A percentile compares a stretch with the other conserved stretches of the same genome.
Conservation (phyloP, 2,113 vertebrate genomes). For the Campylorhamphus procurvoides region DNA sequence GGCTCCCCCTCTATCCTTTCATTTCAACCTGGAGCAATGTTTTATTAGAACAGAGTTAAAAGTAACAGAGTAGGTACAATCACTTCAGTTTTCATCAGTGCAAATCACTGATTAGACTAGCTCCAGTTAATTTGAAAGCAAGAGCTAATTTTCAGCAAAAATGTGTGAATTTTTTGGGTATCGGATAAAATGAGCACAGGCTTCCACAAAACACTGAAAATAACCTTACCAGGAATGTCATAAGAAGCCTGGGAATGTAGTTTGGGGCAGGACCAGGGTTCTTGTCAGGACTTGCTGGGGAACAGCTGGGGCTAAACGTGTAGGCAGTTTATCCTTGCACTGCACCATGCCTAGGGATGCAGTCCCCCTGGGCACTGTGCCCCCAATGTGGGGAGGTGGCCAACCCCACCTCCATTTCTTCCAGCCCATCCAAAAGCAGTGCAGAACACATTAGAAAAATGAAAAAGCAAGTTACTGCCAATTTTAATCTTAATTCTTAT, state of each 20-base stretch:
- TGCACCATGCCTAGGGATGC: accelerated
- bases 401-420: not conserved
- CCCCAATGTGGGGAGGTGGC: not conserved
- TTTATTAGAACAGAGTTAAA: not conserved
- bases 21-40: not conserved
- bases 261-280: not conserved
- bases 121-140: not conserved
- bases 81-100: not conserved
- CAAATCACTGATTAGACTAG: not conserved
- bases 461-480: not conserved
- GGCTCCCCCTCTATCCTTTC: not conserved
- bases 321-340: not conserved
- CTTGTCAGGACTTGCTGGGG: not conserved
- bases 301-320: not conserved
- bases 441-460: not conserved
- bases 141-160: not conserved
- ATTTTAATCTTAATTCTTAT: not conserved
- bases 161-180: slow-evolving; percentile 10
- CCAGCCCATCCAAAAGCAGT: not conserved
- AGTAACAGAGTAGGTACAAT: not conserved
- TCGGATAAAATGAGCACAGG: slow-evolving; percentile 5
- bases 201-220: not conserved
- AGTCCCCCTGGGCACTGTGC: not conserved
- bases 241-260: not conserved
- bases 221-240: not conserved